Evolutionary conservation across 2,888 invertebrate genomes (phyloP).

Genomic region (Prenolepis imparis): DNA sequence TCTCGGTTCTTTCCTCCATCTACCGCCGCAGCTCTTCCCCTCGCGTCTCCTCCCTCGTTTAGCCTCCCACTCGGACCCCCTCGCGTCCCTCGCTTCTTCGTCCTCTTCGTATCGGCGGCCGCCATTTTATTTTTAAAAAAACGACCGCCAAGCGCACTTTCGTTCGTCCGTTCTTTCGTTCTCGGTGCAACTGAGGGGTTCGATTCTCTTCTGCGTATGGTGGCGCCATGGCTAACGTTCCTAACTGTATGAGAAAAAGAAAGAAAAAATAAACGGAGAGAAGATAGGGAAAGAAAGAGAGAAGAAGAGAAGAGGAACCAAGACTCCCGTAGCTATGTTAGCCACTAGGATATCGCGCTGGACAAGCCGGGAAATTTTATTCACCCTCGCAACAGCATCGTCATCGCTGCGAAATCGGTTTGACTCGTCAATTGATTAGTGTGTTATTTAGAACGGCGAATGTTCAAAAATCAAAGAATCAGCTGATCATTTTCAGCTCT

Average conservation of each 20-base stretch:
- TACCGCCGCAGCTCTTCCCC: conserved; percentile 60
- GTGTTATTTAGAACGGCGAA: background rate
- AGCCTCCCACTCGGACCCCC: conserved; percentile 56
- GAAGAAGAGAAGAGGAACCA: conserved; percentile 31
- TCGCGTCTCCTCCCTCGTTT: conserved; percentile 47
- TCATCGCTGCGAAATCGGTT: conserved; percentile 10
- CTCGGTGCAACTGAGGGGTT: conserved; percentile 46
- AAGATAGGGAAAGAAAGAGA: conserved; percentile 32
- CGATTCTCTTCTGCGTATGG: conserved; percentile 77
- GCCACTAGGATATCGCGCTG: conserved; percentile 50
- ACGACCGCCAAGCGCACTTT: conserved; percentile 80
- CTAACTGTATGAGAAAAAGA: conserved; percentile 77
- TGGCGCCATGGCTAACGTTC: conserved; percentile 82
- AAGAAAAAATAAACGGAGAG: conserved; percentile 48
- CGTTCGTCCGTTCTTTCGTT: conserved; percentile 72
- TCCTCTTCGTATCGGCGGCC: conserved; percentile 76
- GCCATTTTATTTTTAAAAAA: conserved; percentile 85
- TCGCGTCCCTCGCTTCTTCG: conserved; percentile 70
- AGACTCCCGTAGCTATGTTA: conserved; percentile 64
- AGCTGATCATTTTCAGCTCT: background rate
- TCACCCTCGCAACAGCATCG: conserved; percentile 26
- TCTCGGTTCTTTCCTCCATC: conserved; percentile 74
- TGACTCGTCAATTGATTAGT: conserved; percentile 21
- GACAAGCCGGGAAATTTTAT: conserved; percentile 59
- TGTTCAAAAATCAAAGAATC: background rate